A percentile compares a stretch with the other conserved stretches of the same genome.
phyloP scores from a whole-genome alignment of 2,797 vertebrate species.

The Chaetophractus vellerosus region DNA sequence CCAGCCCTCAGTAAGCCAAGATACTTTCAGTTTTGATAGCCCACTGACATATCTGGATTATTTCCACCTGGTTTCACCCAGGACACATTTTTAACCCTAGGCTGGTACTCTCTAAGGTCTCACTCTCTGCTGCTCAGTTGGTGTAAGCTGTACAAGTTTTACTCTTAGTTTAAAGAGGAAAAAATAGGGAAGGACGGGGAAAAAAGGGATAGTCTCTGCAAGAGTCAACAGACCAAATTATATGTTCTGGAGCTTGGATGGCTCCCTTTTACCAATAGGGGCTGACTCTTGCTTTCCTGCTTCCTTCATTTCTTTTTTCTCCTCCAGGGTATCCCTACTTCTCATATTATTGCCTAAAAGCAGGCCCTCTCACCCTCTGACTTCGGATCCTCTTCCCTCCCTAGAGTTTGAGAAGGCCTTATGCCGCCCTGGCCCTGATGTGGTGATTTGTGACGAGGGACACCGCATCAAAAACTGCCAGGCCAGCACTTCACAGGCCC shows the following conservation, averaged over 20 bases:
- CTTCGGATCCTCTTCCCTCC: constrained; percentile 84
- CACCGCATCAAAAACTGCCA: constrained; percentile 99
- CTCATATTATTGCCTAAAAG: constrained; percentile 82
- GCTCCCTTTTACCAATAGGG: constrained; percentile 62
- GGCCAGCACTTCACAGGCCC: constrained; percentile 98
- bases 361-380: constrained; percentile 83
- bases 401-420: constrained; percentile 97
- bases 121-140: not conserved
- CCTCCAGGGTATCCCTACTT: constrained; percentile 81
- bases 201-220: not conserved
- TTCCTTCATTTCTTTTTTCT: constrained; percentile 84
- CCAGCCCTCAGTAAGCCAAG: not conserved
- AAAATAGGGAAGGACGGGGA: not conserved
- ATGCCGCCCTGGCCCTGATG: constrained; percentile 97
- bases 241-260: not conserved
- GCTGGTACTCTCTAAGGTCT: not conserved
- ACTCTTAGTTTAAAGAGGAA: constrained; percentile 2
- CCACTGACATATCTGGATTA: not conserved
- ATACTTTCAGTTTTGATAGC: not conserved
- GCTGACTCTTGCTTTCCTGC: constrained; percentile 83
- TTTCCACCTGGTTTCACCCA: not conserved
- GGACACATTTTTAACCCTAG: constrained; percentile 3
- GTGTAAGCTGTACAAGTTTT: not conserved
- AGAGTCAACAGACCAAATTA: constrained; percentile 39
- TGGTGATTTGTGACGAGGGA: constrained; percentile 99